phyloP scores from a whole-genome alignment of 2,888 invertebrate genomes.

The Dolomedes plantarius region DNA sequence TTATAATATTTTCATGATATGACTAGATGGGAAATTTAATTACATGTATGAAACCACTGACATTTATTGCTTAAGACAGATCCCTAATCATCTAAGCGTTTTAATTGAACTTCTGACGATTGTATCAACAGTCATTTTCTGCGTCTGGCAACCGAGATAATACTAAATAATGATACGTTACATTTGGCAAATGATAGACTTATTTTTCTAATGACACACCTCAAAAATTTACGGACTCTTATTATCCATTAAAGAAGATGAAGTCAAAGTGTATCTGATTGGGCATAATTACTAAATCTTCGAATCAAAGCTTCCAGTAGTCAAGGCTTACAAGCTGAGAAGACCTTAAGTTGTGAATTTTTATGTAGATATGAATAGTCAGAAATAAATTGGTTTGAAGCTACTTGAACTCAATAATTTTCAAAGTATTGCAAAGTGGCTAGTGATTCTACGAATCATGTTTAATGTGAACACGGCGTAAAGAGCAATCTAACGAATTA shows the following conservation, averaged over 20 bases:
- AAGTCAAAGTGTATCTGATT: conserved; percentile 23
- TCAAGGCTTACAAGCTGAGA: neutral
- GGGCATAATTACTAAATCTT: conserved; percentile 37
- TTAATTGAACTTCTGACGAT: neutral
- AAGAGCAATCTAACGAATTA: too few relatives aligned
- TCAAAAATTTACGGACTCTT: conserved; percentile 53
- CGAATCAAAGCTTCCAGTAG: neutral
- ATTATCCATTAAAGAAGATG: conserved; percentile 37
- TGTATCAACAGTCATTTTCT: conserved; percentile 18
- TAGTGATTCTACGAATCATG: too few relatives aligned
- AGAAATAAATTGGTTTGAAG: too few relatives aligned
- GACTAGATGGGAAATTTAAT: neutral
- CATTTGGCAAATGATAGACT: conserved; percentile 30
- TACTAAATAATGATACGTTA: conserved; percentile 35
- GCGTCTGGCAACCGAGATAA: conserved; percentile 16
- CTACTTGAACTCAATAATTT: too few relatives aligned
- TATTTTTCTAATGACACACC: conserved; percentile 55
- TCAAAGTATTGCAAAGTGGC: too few relatives aligned
- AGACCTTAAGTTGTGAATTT: neutral
- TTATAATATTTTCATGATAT: neutral
- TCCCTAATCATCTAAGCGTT: neutral
- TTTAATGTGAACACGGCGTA: too few relatives aligned
- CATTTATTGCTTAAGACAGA: neutral
- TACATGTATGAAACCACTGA: neutral
- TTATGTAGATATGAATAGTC: too few relatives aligned